A percentile compares a stretch with the other conserved stretches of the same genome.
Conservation (phyloP, 2,888 invertebrate species). For the Xestia c-nigrum region DNA sequence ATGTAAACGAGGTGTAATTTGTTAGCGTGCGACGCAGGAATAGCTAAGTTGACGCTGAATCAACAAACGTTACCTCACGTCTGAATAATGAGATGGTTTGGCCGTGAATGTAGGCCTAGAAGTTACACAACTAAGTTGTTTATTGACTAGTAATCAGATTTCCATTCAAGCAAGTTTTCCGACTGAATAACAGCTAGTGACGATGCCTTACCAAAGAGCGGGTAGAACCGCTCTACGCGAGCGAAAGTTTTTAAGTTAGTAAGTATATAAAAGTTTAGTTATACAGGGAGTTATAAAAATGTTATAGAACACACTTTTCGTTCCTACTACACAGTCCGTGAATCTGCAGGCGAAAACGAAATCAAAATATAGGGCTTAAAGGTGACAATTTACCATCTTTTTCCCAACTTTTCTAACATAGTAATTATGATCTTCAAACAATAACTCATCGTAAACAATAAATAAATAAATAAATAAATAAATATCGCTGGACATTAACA, state of each 20-base stretch:
- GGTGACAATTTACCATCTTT: not conserved
- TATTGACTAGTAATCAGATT: slow-evolving; percentile 3
- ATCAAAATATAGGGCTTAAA: no score
- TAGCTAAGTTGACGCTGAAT: slow-evolving; percentile 22
- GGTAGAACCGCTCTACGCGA: no score
- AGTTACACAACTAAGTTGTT: not conserved
- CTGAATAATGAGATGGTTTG: not conserved
- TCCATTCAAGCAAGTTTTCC: not conserved
- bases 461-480: no score
- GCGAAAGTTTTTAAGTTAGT: no score
- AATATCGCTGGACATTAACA: no score
- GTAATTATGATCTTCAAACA: not conserved
- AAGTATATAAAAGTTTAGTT: no score
- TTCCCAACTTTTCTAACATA: not conserved
- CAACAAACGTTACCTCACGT: slow-evolving; percentile 15
- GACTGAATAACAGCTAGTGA: not conserved
- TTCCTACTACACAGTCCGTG: not conserved
- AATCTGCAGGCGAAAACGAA: not conserved
- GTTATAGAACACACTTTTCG: no score
- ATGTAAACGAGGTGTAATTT: slow-evolving; percentile 22
- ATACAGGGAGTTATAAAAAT: no score
- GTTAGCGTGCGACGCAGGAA: slow-evolving; percentile 18
- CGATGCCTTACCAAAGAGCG: no score
- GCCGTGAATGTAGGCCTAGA: slow-evolving; percentile 9
- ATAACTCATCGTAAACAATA: not conserved